Evolutionary conservation across 1,140 invertebrate species (phyloP), one percentile per base, ranked within the genome.

Genomic region (Lerema accius): DNA sequence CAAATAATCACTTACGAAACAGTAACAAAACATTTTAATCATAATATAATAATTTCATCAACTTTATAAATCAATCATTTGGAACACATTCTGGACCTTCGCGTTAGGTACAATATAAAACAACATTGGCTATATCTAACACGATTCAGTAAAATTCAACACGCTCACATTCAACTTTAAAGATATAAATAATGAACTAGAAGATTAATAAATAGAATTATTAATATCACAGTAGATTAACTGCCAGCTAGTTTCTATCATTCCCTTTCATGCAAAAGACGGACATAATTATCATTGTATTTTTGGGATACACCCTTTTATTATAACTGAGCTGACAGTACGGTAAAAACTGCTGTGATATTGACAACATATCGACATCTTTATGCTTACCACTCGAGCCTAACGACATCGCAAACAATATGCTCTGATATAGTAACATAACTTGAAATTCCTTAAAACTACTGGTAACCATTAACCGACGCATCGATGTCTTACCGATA

Each of bases 191-290:
- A 82, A 85, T 84, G 84, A 78, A 82, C 81, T 86, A 83, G 72
- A 84, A 80, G 80, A 79, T 76, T 78, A 82, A 86, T 84, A 88
- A 88, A 86, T 86, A 89, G 67, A 80, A 86, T 85, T 86, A 86
- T 86, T 73, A 89, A 90, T 89, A 90, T 90, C 87, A 90, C 87
- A 90, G 80, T 88, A 89, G 84, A 85, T 76, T 75, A 86, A 85
- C 83, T 85, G 84, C 80, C 86, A 89, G 86, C 86, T 71, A 73
- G 67, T n/a, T n/a, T n/a, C n/a, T n/a, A n/a, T n/a, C n/a, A n/a
- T n/a, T n/a, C n/a, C 56, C 63, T 40, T 48, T 35, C 63, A 40
- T 45, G 48, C 45, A 59, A 43, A 65, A 46, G 58, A 42, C 51
- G 16, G 51, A 49, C 56, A 15, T 9, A 26, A 45, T 51, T 7